Evolutionary conservation across 35 echinoderm and acorn worm species (phyloP).

Genomic region (Lytechinus pictus): DNA sequence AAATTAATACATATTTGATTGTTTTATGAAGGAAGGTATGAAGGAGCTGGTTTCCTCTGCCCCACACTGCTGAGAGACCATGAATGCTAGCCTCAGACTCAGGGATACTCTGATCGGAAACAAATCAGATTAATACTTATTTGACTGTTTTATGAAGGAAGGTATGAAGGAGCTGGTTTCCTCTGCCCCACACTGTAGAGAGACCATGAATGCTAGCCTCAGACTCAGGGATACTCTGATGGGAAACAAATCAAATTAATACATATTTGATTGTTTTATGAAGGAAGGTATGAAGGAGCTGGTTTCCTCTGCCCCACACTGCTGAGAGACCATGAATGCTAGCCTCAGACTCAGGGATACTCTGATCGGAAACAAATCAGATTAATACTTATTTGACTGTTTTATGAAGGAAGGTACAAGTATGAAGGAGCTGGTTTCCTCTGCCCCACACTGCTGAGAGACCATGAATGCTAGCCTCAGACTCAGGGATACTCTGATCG

Average conservation of each 20-base stretch:
- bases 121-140: neutral
- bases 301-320: constrained; percentile 77
- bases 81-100: constrained; percentile 53
- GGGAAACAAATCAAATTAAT: neutral
- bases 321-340: constrained; percentile 55
- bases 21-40: no score
- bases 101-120: neutral
- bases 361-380: neutral
- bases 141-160: no score
- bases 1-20: neutral
- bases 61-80: constrained; percentile 71
- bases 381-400: neutral
- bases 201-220: constrained; percentile 56
- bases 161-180: constrained; percentile 26
- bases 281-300: neutral
- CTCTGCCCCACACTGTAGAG: constrained; percentile 72
- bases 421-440: constrained; percentile 46
- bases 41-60: constrained; percentile 60
- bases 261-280: neutral
- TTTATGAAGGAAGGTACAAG: no score
- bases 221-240: constrained; percentile 54
- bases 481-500: constrained; percentile 54
- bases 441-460: constrained; percentile 72
- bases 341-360: constrained; percentile 40
- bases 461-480: constrained; percentile 49